These are phyloP conservation scores for Drosophila colorata DNA, from an alignment of 2,888 invertebrate species.

Conservation along the genomic window DNA sequence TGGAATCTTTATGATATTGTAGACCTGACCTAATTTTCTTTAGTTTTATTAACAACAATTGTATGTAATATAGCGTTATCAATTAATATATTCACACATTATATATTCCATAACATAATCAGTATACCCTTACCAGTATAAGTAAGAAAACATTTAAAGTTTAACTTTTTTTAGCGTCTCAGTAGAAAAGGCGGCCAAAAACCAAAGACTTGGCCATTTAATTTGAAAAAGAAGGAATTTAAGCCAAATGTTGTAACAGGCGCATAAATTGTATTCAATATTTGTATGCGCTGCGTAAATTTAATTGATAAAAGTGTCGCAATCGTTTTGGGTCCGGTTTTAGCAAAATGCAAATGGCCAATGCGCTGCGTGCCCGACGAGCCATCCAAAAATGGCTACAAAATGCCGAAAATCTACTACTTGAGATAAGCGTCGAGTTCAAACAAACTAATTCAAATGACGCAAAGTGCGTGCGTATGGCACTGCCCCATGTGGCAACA, in stretches of 20 bases:
- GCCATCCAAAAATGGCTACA: conserved; percentile 64
- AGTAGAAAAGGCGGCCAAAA: conserved; percentile 38
- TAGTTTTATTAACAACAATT: not conserved
- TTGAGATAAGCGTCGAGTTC: conserved; percentile 80
- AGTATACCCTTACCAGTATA: not conserved
- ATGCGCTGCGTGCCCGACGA: conserved; percentile 49
- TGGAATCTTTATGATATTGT: no score
- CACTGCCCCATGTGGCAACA: conserved; percentile 30
- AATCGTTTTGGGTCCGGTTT: conserved; percentile 13
- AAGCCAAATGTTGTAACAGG: conserved; percentile 26
- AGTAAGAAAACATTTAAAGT: conserved; percentile 48
- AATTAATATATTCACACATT: not conserved
- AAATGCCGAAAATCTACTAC: conserved; percentile 79
- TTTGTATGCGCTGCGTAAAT: conserved; percentile 69
- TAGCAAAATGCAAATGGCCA: conserved; percentile 50
- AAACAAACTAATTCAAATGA: conserved; percentile 77
- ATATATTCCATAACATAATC: not conserved
- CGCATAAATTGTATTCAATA: conserved; percentile 51
- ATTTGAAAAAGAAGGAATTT: conserved; percentile 27
- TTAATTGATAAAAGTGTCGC: conserved; percentile 76
- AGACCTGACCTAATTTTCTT: not conserved
- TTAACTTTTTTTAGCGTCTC: conserved; percentile 14
- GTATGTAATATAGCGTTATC: no score
- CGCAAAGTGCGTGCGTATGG: conserved; percentile 52
- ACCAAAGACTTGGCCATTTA: conserved; percentile 37